These are phyloP conservation scores for Hydropotes inermis DNA, from an alignment of 2,113 vertebrate species.

Conservation along the genomic window DNA sequence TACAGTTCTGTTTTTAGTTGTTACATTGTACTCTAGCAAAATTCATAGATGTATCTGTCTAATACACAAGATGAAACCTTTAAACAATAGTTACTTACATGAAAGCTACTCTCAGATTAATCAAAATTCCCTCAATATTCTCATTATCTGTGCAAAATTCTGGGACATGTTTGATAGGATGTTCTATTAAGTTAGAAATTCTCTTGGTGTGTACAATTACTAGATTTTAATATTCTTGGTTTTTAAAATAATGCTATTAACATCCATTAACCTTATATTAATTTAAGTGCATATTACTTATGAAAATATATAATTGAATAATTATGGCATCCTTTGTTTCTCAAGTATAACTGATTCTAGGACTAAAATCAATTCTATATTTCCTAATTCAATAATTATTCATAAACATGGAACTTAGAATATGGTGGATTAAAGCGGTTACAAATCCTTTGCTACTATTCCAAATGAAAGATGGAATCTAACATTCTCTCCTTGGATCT, in stretches of 20 bases:
- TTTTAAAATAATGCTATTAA: constrained; percentile 25
- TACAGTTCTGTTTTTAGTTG: not conserved
- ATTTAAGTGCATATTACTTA: not conserved
- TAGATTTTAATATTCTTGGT: not conserved
- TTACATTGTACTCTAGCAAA: not conserved
- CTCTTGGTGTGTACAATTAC: not conserved
- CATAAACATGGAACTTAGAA: not conserved
- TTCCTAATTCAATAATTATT: not conserved
- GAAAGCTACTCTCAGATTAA: not conserved
- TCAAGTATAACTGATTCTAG: constrained; percentile 4
- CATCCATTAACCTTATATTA: not conserved
- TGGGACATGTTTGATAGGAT: not conserved
- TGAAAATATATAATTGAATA: not conserved
- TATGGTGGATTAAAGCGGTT: not conserved
- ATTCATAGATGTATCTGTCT: not conserved
- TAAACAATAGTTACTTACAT: not conserved
- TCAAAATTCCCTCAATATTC: not conserved
- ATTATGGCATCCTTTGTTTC: not conserved
- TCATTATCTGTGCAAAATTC: not conserved
- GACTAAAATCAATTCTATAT: not conserved
- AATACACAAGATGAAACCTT: not conserved
- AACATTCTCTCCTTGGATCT: not conserved
- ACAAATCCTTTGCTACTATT: not conserved
- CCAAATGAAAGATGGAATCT: not conserved
- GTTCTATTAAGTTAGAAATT: not conserved